Evolutionary conservation across 2,888 invertebrate species (phyloP).

Genomic region (Eupithecia subfuscata): DNA sequence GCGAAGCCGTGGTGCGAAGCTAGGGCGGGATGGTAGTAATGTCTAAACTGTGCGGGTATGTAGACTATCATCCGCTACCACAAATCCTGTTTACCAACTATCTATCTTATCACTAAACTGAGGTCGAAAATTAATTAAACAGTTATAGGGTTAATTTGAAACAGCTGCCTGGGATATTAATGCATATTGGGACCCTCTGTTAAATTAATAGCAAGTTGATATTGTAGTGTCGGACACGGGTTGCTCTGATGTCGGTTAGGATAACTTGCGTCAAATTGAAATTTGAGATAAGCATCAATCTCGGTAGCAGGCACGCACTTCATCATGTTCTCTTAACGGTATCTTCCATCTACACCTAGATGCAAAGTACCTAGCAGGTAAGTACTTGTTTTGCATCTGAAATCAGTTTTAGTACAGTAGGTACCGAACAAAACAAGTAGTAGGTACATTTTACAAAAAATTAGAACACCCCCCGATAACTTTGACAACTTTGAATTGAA

Average conservation of each 20-base stretch:
- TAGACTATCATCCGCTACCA: background rate
- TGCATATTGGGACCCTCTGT: constrained; percentile 60
- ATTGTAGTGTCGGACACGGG: constrained; percentile 46
- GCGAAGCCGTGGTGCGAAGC: background rate
- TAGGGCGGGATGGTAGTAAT: background rate
- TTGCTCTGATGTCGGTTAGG: constrained; percentile 30
- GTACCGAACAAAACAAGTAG: too few species aligned
- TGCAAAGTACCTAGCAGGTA: too few species aligned
- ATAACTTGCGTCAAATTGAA: constrained; percentile 29
- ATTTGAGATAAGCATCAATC: constrained; percentile 23
- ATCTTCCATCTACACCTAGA: too few species aligned
- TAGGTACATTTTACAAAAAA: too few species aligned
- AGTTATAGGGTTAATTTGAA: constrained; percentile 62
- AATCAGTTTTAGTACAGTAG: too few species aligned
- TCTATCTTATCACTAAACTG: constrained; percentile 1
- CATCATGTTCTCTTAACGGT: background rate
- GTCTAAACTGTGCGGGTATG: background rate
- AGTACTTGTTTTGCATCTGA: too few species aligned
- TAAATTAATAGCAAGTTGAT: constrained; percentile 54
- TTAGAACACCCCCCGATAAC: too few species aligned
- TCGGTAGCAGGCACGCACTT: constrained; percentile 6
- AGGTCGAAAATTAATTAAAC: constrained; percentile 67
- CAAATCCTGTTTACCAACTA: background rate
- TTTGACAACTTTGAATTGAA: too few species aligned
- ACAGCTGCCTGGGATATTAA: constrained; percentile 63